These are phyloP conservation scores for Camelus bactrianus DNA, from an alignment of 2,113 vertebrate genomes.

Conservation along the genomic window DNA sequence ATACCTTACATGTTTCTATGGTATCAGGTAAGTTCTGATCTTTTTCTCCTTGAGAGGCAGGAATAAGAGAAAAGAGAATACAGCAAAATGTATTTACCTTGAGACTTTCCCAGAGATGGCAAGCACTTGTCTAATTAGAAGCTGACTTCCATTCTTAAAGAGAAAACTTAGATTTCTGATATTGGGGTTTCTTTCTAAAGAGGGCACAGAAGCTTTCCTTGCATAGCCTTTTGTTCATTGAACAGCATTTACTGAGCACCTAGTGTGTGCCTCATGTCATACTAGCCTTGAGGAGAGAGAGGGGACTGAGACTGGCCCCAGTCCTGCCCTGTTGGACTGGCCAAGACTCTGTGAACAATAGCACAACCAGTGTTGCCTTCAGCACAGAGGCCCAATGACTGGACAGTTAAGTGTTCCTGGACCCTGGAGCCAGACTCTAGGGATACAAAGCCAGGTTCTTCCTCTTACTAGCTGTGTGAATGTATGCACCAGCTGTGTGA, in stretches of 20 bases:
- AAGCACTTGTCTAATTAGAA: neutral
- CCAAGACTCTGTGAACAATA: neutral
- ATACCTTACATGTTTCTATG: neutral
- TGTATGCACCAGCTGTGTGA: neutral
- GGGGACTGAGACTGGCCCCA: too few species aligned
- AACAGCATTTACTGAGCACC: neutral
- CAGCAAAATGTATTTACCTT: neutral
- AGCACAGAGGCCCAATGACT: neutral
- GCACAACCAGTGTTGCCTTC: too few species aligned
- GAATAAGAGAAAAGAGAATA: neutral
- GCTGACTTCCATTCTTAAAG: neutral
- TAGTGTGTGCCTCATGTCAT: too few species aligned
- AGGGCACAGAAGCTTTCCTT: neutral
- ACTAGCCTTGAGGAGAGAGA: neutral
- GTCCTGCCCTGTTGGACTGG: neutral
- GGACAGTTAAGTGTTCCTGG: neutral
- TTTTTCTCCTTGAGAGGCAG: neutral
- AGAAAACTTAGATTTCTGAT: neutral
- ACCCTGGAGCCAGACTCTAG: neutral
- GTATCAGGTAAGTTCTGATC: neutral
- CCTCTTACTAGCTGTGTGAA: neutral
- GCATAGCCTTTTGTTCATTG: neutral
- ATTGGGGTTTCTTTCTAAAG: neutral
- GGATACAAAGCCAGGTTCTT: neutral
- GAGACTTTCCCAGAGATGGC: neutral